phyloP scores from a whole-genome alignment of 2,113 vertebrate genomes.

The Myotis davidii region DNA sequence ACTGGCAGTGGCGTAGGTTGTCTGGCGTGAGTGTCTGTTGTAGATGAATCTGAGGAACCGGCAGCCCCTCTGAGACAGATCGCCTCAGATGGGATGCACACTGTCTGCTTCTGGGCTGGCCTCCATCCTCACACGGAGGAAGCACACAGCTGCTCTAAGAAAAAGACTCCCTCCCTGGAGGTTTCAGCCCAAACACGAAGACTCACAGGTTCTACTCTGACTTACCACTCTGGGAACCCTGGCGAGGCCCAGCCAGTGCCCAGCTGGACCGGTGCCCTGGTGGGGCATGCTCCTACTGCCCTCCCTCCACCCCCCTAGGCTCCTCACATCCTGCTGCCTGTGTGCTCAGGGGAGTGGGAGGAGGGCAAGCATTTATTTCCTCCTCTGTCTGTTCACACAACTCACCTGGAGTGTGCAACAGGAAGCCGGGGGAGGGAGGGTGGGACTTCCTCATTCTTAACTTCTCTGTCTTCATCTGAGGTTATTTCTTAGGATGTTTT shows the following conservation, averaged over 20 bases:
- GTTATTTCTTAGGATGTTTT: not conserved
- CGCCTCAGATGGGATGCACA: too few relatives aligned
- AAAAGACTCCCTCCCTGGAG: not conserved
- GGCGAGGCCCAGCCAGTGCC: accelerated
- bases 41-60: too few relatives aligned
- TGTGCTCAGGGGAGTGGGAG: not conserved
- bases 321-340: not conserved
- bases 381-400: not conserved
- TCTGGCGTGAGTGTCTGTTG: too few relatives aligned
- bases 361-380: not conserved
- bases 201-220: not conserved
- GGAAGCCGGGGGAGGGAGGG: too few relatives aligned
- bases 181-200: not conserved
- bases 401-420: not conserved
- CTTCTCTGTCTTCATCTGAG: not conserved
- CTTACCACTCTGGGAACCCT: not conserved
- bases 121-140: not conserved
- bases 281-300: not conserved
- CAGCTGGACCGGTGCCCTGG: not conserved
- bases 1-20: too few relatives aligned
- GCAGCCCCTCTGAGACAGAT: too few relatives aligned
- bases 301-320: too few relatives aligned
- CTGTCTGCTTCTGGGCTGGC: too few relatives aligned
- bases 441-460: not conserved
- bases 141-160: not conserved